Conservation (phyloP, 64 coral and sea anemone species). For the Astreopora myriophthalma region DNA sequence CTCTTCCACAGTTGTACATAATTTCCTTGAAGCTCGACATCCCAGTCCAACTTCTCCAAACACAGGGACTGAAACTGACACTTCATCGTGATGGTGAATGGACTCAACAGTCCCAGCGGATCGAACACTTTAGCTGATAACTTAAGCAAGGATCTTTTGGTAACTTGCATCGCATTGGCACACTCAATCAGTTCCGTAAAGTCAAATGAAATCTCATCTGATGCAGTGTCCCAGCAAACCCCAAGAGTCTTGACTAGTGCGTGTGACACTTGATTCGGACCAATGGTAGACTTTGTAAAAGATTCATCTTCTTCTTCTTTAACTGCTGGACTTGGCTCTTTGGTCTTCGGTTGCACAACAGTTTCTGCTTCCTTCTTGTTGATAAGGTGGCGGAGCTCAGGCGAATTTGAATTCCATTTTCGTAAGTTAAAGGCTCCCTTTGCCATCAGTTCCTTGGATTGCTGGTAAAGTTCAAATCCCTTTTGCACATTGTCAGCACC, state of each 20-base stretch:
- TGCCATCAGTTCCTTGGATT: conserved; percentile 25
- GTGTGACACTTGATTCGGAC: not conserved
- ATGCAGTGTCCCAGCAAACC: not conserved
- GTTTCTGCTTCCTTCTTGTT: not conserved
- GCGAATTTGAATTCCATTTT: conserved; percentile 27
- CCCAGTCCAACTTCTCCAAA: conserved; percentile 61
- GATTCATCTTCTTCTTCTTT: conserved; percentile 45
- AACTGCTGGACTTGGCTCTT: not conserved
- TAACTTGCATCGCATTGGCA: conserved; percentile 25
- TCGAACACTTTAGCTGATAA: conserved; percentile 71
- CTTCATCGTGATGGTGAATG: conserved; percentile 57
- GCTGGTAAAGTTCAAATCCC: not conserved
- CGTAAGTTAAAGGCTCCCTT: conserved; percentile 45
- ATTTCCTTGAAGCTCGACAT: conserved; percentile 23
- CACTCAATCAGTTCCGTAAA: conserved; percentile 28
- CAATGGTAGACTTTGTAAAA: not conserved
- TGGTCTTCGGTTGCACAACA: not conserved
- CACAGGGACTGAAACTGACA: conserved; percentile 60
- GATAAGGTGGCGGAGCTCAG: not conserved
- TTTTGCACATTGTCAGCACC: not conserved
- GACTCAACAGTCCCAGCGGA: conserved; percentile 40
- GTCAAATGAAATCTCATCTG: conserved; percentile 23
- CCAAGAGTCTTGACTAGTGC: not conserved
- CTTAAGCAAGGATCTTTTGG: conserved; percentile 48
- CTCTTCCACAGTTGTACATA: conserved; percentile 39